Evolutionary conservation across 2,797 vertebrate genomes (phyloP).

Genomic region (Cephalopachus bancanus): DNA sequence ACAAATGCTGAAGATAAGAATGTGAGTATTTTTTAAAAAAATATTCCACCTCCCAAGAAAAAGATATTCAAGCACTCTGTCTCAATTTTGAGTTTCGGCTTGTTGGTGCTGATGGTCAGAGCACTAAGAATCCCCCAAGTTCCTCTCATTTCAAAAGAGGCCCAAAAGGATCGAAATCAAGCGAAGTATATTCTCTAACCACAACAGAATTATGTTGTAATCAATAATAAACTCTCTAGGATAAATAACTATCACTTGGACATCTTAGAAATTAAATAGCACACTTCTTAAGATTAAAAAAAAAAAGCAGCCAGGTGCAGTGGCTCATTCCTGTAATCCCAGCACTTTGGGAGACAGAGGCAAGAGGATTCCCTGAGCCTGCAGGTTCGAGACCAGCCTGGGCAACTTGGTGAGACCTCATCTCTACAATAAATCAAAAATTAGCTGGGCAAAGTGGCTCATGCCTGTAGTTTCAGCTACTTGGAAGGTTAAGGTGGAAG

Average conservation of each 20-base stretch:
- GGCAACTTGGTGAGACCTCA: too few species aligned
- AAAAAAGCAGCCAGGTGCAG: too few species aligned
- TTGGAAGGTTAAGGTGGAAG: too few species aligned
- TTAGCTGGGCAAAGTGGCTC: too few species aligned
- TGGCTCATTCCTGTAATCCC: too few species aligned
- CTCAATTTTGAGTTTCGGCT: conserved; percentile 2
- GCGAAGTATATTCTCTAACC: conserved; percentile 4
- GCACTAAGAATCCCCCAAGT: background rate
- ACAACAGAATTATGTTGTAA: background rate
- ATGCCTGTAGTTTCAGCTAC: too few species aligned
- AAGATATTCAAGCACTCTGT: background rate
- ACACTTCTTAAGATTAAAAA: background rate
- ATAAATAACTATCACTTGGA: background rate
- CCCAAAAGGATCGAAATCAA: conserved; percentile 30
- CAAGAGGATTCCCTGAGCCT: too few species aligned
- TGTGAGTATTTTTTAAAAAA: conserved; percentile 82
- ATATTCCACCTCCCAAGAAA: conserved; percentile 35
- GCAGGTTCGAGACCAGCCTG: too few species aligned
- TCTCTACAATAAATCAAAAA: too few species aligned
- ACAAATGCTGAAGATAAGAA: conserved; percentile 61
- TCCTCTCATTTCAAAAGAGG: conserved; percentile 21
- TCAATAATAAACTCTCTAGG: background rate
- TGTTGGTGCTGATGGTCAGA: background rate
- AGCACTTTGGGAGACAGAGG: too few species aligned
- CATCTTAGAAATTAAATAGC: conserved; percentile 24